Conservation (phyloP, 2,888 invertebrate species). For the Sesia bembeciformis region DNA sequence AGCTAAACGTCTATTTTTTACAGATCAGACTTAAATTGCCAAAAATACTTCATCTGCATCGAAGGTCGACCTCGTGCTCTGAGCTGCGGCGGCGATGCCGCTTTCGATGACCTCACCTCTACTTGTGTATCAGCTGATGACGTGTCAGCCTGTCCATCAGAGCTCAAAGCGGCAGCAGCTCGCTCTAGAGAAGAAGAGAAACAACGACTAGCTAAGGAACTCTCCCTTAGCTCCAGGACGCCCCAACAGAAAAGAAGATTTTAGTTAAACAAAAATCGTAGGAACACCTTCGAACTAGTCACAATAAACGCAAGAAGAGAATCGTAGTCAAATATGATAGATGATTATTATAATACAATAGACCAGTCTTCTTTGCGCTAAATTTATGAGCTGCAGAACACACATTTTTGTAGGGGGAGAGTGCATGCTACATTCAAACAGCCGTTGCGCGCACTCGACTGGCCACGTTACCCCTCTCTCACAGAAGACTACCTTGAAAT, state of each 20-base stretch:
- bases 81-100: conserved; percentile 83
- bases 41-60: conserved; percentile 86
- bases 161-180: conserved; percentile 38
- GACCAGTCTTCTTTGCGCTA: too few relatives aligned
- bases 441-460: too few relatives aligned
- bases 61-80: conserved; percentile 82
- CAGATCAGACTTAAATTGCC: conserved; percentile 79
- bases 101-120: conserved; percentile 82
- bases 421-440: too few relatives aligned
- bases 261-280: background rate
- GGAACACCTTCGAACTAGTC: too few relatives aligned
- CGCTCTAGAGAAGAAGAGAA: conserved; percentile 37
- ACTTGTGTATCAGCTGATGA: conserved; percentile 86
- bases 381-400: too few relatives aligned
- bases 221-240: conserved; percentile 22
- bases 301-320: too few relatives aligned
- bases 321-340: too few relatives aligned
- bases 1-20: conserved; percentile 8
- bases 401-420: too few relatives aligned
- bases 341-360: too few relatives aligned
- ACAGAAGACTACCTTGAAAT: too few relatives aligned
- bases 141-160: conserved; percentile 80
- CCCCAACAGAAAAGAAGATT: conserved; percentile 13
- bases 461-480: too few relatives aligned
- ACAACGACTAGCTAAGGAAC: conserved; percentile 36